Evolutionary conservation across 2,113 vertebrate species (phyloP).

Genomic region (Brachyistius frenatus): DNA sequence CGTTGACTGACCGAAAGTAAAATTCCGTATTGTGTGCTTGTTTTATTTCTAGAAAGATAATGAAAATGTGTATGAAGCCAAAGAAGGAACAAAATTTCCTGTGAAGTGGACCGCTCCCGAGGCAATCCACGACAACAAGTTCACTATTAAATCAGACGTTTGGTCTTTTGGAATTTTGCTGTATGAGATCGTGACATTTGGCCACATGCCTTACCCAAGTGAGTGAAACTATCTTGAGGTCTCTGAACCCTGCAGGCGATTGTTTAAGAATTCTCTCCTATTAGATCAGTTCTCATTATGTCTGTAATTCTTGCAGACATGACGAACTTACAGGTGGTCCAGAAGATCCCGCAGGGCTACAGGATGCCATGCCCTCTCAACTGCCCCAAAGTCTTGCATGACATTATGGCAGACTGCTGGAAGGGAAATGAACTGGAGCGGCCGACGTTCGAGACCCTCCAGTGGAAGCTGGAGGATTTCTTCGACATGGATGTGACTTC

Average conservation of each 20-base stretch:
- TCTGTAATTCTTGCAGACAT: constrained; percentile 80
- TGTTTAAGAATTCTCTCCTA: background rate
- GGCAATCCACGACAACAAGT: constrained; percentile 87
- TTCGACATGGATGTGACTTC: constrained; percentile 80
- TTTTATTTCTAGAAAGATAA: constrained; percentile 82
- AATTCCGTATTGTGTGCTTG: background rate
- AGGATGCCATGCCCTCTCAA: constrained; percentile 85
- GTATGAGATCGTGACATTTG: constrained; percentile 96
- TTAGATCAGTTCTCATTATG: background rate
- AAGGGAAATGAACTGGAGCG: constrained; percentile 68
- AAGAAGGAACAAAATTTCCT: constrained; percentile 91
- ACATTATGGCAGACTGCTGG: constrained; percentile 93
- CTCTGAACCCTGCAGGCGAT: background rate
- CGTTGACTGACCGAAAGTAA: background rate
- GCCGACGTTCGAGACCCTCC: constrained; percentile 90
- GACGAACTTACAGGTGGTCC: constrained; percentile 88
- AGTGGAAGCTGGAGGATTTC: constrained; percentile 87
- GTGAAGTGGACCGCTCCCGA: constrained; percentile 98
- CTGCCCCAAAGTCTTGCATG: constrained; percentile 86
- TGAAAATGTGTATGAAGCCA: constrained; percentile 89
- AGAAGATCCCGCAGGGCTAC: constrained; percentile 85
- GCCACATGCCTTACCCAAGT: constrained; percentile 92
- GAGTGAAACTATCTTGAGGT: background rate
- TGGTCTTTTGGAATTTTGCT: constrained; percentile 98
- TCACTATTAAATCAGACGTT: constrained; percentile 95